A percentile compares a stretch with the other conserved stretches of the same genome.
Conservation (phyloP, 2,113 vertebrate genomes). For the Gracilinanus agilis region DNA sequence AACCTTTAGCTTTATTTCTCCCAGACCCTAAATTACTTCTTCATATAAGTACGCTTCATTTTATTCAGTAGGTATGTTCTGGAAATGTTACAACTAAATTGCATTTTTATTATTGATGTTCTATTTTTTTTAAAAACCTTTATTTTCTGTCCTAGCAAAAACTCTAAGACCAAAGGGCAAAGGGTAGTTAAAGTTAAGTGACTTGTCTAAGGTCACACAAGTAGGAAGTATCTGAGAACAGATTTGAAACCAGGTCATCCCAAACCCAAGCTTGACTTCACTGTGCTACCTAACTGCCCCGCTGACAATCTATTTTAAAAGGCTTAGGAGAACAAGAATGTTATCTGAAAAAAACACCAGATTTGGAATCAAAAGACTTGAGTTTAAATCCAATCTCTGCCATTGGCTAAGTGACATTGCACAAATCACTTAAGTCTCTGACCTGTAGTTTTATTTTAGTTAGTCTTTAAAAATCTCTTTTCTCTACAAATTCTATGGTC, state of each 20-base stretch:
- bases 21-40: slow-evolving; percentile 43
- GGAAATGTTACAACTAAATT: not conserved
- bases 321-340: not conserved
- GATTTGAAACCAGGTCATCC: too few relatives aligned
- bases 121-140: not conserved
- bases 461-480: not conserved
- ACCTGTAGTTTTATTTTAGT: not conserved
- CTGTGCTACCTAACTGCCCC: not conserved
- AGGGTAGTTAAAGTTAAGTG: too few relatives aligned
- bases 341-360: not conserved
- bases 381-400: not conserved
- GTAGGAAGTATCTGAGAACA: too few relatives aligned
- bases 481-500: not conserved
- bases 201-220: too few relatives aligned
- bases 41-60: slow-evolving; percentile 16
- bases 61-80: slow-evolving; percentile 16
- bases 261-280: not conserved
- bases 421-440: not conserved
- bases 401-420: not conserved
- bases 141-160: too few relatives aligned
- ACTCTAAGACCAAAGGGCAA: too few relatives aligned
- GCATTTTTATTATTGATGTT: slow-evolving; percentile 12
- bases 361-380: not conserved
- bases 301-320: not conserved
- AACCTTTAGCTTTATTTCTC: slow-evolving; percentile 12